Evolutionary conservation across 2,888 invertebrate genomes (phyloP).

Genomic region (Muschampia plurimacula): DNA sequence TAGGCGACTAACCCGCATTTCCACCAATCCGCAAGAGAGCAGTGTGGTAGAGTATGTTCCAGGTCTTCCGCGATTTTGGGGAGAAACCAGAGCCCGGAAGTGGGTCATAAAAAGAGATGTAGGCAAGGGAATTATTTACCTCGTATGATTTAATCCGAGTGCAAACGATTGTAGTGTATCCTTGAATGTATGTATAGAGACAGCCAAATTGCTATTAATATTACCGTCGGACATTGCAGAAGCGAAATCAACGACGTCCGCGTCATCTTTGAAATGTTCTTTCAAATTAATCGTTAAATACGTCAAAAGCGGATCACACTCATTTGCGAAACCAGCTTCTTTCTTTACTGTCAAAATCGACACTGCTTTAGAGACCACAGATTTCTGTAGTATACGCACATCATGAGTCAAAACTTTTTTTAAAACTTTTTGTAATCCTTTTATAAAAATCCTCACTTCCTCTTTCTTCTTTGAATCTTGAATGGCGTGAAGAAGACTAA

Average conservation of each 20-base stretch:
- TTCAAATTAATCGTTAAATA: slow-evolving; percentile 83
- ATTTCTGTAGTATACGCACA: slow-evolving; percentile 69
- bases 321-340: slow-evolving; percentile 58
- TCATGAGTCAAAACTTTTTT: slow-evolving; percentile 70
- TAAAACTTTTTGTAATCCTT: slow-evolving; percentile 76
- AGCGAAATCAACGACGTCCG: slow-evolving; percentile 70
- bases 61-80: too few relatives aligned
- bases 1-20: too few relatives aligned
- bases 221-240: slow-evolving; percentile 55
- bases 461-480: slow-evolving; percentile 62
- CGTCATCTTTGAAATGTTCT: slow-evolving; percentile 69
- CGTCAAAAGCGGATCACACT: slow-evolving; percentile 74
- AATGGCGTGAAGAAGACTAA: slow-evolving; percentile 82
- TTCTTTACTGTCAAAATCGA: slow-evolving; percentile 79
- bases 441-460: slow-evolving; percentile 61
- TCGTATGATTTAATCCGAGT: slow-evolving; percentile 62
- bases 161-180: slow-evolving; percentile 62
- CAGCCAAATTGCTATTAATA: slow-evolving; percentile 48
- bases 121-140: slow-evolving; percentile 55
- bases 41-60: too few relatives aligned
- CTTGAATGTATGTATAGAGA: slow-evolving; percentile 55
- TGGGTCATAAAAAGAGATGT: too few relatives aligned
- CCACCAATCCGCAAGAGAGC: too few relatives aligned
- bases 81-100: too few relatives aligned
- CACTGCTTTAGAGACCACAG: slow-evolving; percentile 83